Evolutionary conservation across 2,797 vertebrate genomes (phyloP), one percentile per base, ranked within the genome.

Genomic region (Anolis apletophallus): DNA sequence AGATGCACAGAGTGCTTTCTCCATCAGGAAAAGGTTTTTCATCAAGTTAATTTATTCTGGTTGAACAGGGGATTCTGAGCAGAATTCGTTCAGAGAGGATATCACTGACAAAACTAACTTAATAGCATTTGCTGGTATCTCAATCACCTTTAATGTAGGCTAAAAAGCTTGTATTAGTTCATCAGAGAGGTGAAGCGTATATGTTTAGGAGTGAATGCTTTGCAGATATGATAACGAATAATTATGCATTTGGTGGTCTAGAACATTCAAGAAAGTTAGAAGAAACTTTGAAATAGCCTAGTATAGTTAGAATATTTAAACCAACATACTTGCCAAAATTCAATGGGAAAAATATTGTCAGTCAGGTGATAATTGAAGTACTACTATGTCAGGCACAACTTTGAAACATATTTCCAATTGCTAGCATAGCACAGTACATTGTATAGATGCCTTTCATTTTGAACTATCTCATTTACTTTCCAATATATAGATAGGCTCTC

Each of bases 261-360:
- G 50, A 55, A 67, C 67, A 77, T 84, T 55, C 29, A 87, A 69
- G 72, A n/a, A 3, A 85, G n/a, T 68, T 40, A 86, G 21, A 34
- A 72, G 8, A 17, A 26, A 46, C n/a, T 23, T 32, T 34, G 26
- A 75, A 61, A 73, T 11, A 19, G 21, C 36, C 8, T 57, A 61
- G 5, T 29, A 55, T 6, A 1, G 17, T 36, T 23, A 55, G 3
- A 29, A 21, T 34, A 40, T 77, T 77, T 82, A 50, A 68, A 75
- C 36, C 40, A 32, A 36, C 61, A 34, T 17, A 74, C 2, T 13
- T 32, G 16, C 32, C 57, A 61, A 50, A 14, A 71, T 29, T 57
- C 8, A 50, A 50, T 14, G 10, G n/a, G 36, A 59, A 50, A 81
- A 46, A 40, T 74, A 52, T 32, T 73, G 55, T 72, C 19, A 64